Percentiles rank a stretch among this genome's conserved stretches.
phyloP scores from a whole-genome alignment of 2,888 invertebrate species.

The Elysia crispata region DNA sequence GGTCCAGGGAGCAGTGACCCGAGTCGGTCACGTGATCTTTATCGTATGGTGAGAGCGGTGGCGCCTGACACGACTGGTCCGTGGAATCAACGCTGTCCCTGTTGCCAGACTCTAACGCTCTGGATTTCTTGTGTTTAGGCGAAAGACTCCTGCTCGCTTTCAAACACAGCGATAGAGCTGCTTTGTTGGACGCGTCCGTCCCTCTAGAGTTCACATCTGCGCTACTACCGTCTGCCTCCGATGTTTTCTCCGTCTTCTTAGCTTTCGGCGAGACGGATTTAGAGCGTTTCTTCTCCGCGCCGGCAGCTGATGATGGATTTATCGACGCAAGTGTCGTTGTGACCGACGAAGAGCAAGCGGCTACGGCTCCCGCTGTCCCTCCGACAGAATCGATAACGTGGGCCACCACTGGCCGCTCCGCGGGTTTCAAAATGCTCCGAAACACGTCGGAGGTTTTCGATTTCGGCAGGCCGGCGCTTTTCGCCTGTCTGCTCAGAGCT shows the following conservation, averaged over 20 bases:
- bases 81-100: background rate
- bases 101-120: background rate
- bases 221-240: constrained; percentile 22
- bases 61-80: constrained; percentile 14
- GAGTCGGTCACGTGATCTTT: constrained; percentile 40
- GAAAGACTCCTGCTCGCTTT: constrained; percentile 46
- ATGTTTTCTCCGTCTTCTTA: constrained; percentile 29
- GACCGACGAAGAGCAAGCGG: no score
- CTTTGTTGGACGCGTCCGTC: background rate
- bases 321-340: no score
- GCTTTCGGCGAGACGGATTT: constrained; percentile 46
- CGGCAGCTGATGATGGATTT: background rate
- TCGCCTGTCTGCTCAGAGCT: constrained; percentile 25
- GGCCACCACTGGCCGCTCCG: background rate
- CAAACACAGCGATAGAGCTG: constrained; percentile 38
- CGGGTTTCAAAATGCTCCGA: constrained; percentile 42
- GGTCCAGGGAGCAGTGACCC: constrained; percentile 46
- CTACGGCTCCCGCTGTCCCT: no score
- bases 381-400: constrained; percentile 13
- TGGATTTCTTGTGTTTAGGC: constrained; percentile 37
- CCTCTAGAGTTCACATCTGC: background rate
- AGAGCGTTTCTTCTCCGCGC: constrained; percentile 37
- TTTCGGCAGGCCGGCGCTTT: constrained; percentile 39
- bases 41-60: constrained; percentile 28
- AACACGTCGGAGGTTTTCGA: constrained; percentile 46